Base-by-base conservation (phyloP, 2,888 invertebrate species). In the Pachymerium ferrugineum region DNA sequence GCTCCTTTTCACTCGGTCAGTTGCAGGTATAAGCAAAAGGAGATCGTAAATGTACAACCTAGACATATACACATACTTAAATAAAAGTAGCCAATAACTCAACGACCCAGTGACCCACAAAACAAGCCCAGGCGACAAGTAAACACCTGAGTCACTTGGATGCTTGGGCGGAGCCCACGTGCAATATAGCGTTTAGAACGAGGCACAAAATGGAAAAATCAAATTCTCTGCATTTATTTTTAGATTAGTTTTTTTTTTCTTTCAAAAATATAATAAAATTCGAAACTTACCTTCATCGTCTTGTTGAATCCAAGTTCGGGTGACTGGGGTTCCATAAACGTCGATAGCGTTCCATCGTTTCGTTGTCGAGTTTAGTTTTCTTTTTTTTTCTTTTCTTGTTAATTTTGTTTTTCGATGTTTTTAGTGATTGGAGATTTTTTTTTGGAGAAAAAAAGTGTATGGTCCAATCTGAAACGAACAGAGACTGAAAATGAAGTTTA, bases 1-100 rank as follows among this genome's bases (percentile, higher is more conserved):
- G n/a, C 47, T 47, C 47, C 47, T 14, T 47, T 47, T 47, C 22
- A 1, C 47, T 47, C 47, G 47, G 16, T 16, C 16, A 47, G 47
- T 47, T 47, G 47, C 47, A 47, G 47, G 47, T 47, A 47, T 16
- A 47, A 47, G 47, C 22, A 47, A 47, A 47, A 47, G 47, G 47
- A 47, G 47, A 16, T 47, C 47, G 3, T 47, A 47, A 47, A 47
- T 22, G 47, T 8, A n/a, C n/a, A n/a, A n/a, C n/a, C n/a, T n/a
- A n/a, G n/a, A 14, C n/a, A 47, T 22, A 47, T 3, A 47, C 38
- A 47, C 47, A 47, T 47, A 47, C 47, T 16, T 47, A 16, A 47
- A 47, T 47, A 47, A 47, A 47, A 47, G 47, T 47, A 47, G 47
- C 47, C 47, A 47, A 47, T 47, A 47, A 47, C 47, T 47, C 47